phyloP scores from a whole-genome alignment of 2,113 vertebrate genomes.

The Dasyurus viverrinus region DNA sequence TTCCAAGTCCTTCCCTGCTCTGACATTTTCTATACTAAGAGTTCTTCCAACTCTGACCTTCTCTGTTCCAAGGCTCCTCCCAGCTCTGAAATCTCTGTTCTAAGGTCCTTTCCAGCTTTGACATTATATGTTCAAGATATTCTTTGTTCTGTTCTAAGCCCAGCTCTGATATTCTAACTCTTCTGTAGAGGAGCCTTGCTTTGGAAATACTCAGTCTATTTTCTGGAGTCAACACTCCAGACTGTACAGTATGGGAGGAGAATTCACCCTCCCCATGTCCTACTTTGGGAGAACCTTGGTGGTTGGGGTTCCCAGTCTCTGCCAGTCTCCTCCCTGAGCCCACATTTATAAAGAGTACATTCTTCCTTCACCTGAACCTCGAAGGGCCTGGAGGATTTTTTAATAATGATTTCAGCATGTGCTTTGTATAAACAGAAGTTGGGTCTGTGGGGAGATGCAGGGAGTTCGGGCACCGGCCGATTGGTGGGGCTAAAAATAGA shows the following conservation, averaged over 20 bases:
- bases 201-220: background rate
- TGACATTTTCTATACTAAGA: too few species aligned
- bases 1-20: too few species aligned
- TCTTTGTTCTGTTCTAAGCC: too few species aligned
- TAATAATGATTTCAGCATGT: conserved; percentile 87
- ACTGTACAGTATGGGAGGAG: background rate
- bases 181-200: background rate
- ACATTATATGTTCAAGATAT: too few species aligned
- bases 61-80: too few species aligned
- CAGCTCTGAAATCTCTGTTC: too few species aligned
- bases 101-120: too few species aligned
- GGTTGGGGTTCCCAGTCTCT: conserved; percentile 10
- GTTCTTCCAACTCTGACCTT: too few species aligned
- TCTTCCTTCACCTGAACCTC: conserved; percentile 85
- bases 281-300: background rate
- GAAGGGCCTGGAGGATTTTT: conserved; percentile 80
- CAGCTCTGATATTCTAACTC: background rate
- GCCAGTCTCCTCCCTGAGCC: background rate
- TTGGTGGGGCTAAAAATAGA: conserved; percentile 66
- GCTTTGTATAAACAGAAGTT: conserved; percentile 84
- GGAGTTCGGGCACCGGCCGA: conserved; percentile 40
- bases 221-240: background rate
- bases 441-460: conserved; percentile 57
- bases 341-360: conserved; percentile 83
- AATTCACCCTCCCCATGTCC: background rate